These are phyloP conservation scores for Poecilobothrus nobilitatus DNA, from an alignment of 2,888 invertebrate genomes.

Conservation along the genomic window DNA sequence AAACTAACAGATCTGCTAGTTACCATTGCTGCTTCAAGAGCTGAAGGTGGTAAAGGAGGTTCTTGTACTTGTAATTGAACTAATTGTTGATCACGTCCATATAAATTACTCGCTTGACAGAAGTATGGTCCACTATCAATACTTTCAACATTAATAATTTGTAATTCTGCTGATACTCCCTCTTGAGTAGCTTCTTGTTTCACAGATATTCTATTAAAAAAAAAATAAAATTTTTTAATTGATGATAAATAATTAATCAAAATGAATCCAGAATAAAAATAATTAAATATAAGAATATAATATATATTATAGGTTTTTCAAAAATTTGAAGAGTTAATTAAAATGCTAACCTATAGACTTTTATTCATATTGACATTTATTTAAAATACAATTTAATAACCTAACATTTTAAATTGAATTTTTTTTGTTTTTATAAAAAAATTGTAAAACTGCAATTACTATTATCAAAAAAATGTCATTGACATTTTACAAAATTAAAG, in stretches of 20 bases:
- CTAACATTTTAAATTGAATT: too few relatives aligned
- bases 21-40: conserved; percentile 59
- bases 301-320: too few relatives aligned
- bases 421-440: too few relatives aligned
- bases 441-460: too few relatives aligned
- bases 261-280: neutral
- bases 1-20: conserved; percentile 64
- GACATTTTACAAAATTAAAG: neutral
- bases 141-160: conserved; percentile 59
- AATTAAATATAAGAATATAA: neutral
- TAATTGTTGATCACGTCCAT: conserved; percentile 61
- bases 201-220: conserved; percentile 45
- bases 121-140: conserved; percentile 68
- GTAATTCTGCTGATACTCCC: conserved; percentile 61
- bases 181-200: conserved; percentile 62
- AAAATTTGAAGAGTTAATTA: too few relatives aligned
- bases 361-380: too few relatives aligned
- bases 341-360: too few relatives aligned
- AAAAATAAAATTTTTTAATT: conserved; percentile 19
- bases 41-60: conserved; percentile 61
- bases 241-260: conserved; percentile 20
- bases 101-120: conserved; percentile 68
- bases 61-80: conserved; percentile 68
- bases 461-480: neutral
- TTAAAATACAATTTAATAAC: too few relatives aligned